Evolutionary conservation across 1,140 invertebrate genomes (phyloP).

Genomic region (Intoshia linei): DNA sequence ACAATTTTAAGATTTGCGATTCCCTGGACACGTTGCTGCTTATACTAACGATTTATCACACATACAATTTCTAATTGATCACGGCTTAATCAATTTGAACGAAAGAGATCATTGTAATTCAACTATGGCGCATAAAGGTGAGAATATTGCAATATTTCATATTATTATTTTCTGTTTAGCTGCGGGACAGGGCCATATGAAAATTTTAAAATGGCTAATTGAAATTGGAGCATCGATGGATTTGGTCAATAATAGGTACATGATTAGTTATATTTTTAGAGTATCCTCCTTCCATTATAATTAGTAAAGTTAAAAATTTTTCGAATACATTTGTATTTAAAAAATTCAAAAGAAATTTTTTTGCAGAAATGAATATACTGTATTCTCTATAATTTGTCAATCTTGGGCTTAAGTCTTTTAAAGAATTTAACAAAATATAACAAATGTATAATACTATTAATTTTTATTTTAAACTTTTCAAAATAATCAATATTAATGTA

Average conservation of each 20-base stretch:
- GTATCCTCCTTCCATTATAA: no score
- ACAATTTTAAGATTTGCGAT: constrained; percentile 14
- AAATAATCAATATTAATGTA: no score
- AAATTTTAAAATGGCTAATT: constrained; percentile 20
- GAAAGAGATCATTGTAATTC: constrained; percentile 21
- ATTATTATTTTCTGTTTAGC: constrained; percentile 9
- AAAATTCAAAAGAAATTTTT: no score
- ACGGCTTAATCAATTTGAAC: constrained; percentile 23
- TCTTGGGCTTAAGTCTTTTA: no score
- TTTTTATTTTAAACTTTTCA: no score
- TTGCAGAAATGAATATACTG: no score
- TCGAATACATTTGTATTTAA: no score
- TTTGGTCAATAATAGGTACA: constrained; percentile 15
- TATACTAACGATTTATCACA: constrained; percentile 20
- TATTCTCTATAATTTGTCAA: no score
- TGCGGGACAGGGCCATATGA: constrained; percentile 20
- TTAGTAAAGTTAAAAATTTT: no score
- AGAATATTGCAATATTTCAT: not conserved
- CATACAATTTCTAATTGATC: constrained; percentile 19
- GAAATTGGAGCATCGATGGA: constrained; percentile 21
- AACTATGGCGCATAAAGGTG: constrained; percentile 21
- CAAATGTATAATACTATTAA: no score
- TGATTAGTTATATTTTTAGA: no score
- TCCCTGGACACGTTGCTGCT: constrained; percentile 22
- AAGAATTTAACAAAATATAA: no score